phyloP scores from a whole-genome alignment of 2,888 invertebrate genomes.

The Acanthosoma haemorrhoidale region DNA sequence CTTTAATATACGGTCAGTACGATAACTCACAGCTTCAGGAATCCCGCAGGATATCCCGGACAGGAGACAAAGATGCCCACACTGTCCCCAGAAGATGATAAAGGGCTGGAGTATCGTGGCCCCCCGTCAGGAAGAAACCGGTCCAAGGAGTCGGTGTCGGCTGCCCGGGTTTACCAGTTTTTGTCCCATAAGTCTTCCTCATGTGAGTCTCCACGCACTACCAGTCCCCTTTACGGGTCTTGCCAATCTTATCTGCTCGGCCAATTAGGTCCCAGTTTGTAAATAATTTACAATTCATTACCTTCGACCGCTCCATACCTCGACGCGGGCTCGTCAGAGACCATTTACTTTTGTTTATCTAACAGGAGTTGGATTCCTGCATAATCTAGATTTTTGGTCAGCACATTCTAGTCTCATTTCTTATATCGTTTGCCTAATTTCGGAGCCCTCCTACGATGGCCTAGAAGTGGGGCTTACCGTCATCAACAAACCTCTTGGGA shows the following conservation, averaged over 20 bases:
- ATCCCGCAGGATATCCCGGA: neutral
- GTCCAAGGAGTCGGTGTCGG: neutral
- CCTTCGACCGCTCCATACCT: neutral
- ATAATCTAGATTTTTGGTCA: too few relatives aligned
- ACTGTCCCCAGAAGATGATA: neutral
- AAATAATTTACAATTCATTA: slow-evolving; percentile 5
- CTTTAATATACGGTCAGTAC: too few relatives aligned
- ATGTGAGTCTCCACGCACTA: neutral
- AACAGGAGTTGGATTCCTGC: too few relatives aligned
- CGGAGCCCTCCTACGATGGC: too few relatives aligned
- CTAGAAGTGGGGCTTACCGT: too few relatives aligned
- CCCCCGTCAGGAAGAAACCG: slow-evolving; percentile 13
- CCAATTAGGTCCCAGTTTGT: neutral
- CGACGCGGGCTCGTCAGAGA: too few relatives aligned
- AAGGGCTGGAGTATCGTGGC: neutral
- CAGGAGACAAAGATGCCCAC: neutral
- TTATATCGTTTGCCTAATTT: too few relatives aligned
- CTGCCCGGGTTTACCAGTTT: slow-evolving; percentile 6
- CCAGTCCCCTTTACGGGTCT: too few relatives aligned
- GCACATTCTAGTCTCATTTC: too few relatives aligned
- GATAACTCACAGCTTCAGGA: too few relatives aligned
- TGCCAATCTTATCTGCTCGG: slow-evolving; percentile 7
- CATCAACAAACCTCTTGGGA: too few relatives aligned
- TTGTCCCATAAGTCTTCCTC: slow-evolving; percentile 18
- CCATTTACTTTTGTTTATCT: too few relatives aligned